These are phyloP conservation scores for Corythoichthys haematopterus DNA, from an alignment of 2,113 vertebrate genomes.

Conservation along the genomic window DNA sequence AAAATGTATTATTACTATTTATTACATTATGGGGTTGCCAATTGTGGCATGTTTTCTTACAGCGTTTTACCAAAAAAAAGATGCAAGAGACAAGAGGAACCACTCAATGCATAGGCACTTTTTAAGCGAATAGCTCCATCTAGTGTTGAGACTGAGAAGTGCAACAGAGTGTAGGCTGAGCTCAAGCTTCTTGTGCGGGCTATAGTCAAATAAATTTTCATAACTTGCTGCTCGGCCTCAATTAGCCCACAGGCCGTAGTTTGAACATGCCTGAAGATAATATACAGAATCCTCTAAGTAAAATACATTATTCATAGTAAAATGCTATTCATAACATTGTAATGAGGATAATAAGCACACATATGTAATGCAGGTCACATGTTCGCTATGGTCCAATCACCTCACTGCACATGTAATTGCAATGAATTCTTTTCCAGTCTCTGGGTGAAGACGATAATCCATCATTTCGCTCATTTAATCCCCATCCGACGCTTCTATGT, in stretches of 20 bases:
- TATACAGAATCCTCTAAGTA: not conserved
- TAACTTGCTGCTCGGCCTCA: not conserved
- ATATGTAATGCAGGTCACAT: not conserved
- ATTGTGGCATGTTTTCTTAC: too few relatives aligned
- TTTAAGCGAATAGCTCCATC: too few relatives aligned
- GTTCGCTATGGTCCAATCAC: not conserved
- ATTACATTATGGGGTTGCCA: too few relatives aligned
- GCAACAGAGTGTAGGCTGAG: too few relatives aligned
- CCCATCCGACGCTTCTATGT: not conserved
- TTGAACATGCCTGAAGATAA: not conserved
- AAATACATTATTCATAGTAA: not conserved
- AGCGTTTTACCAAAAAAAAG: too few relatives aligned
- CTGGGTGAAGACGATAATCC: not conserved
- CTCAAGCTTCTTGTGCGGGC: too few relatives aligned
- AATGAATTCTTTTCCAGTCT: not conserved
- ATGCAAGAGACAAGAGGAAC: too few relatives aligned
- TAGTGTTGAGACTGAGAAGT: too few relatives aligned
- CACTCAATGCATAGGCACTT: too few relatives aligned
- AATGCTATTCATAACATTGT: not conserved
- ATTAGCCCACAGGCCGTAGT: not conserved
- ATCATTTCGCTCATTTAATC: constrained; percentile 1
- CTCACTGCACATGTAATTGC: not conserved
- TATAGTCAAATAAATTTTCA: too few relatives aligned
- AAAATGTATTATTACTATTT: too few relatives aligned
- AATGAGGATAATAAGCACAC: not conserved